Percentiles rank a stretch among this genome's conserved stretches.
phyloP scores from a whole-genome alignment of 2,113 vertebrate species.

The Gallinago jamesoni region DNA sequence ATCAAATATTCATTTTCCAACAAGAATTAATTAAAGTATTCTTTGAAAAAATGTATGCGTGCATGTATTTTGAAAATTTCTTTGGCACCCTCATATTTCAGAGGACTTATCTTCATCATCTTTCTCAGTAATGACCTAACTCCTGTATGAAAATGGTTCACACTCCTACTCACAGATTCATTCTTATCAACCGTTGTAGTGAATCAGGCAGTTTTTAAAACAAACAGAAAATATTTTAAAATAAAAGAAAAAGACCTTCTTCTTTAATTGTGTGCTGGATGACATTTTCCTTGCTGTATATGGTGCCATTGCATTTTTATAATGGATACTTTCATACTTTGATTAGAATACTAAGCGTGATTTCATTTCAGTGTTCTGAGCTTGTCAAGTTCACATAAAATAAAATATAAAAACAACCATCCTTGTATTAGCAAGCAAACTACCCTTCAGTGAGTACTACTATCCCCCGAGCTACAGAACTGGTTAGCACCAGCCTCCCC shows the following conservation, averaged over 20 bases:
- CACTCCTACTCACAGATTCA: slow-evolving; percentile 60
- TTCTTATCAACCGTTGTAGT: slow-evolving; percentile 64
- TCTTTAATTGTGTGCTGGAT: slow-evolving; percentile 70
- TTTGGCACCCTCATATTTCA: slow-evolving; percentile 60
- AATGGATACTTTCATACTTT: slow-evolving; percentile 78
- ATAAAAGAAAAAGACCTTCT: slow-evolving; percentile 40
- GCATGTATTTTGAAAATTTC: slow-evolving; percentile 68
- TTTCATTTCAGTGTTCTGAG: slow-evolving; percentile 81
- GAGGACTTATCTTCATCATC: slow-evolving; percentile 59
- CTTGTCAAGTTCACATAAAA: slow-evolving; percentile 86
- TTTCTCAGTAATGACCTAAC: slow-evolving; percentile 65
- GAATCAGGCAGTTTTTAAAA: slow-evolving; percentile 70
- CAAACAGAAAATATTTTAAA: slow-evolving; percentile 60
- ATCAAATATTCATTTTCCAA: slow-evolving; percentile 30
- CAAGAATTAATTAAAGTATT: slow-evolving; percentile 68
- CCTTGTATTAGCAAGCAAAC: slow-evolving; percentile 86
- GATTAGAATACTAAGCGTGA: slow-evolving; percentile 83
- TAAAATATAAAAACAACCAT: slow-evolving; percentile 87
- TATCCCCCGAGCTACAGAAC: slow-evolving; percentile 85
- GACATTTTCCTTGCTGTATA: slow-evolving; percentile 69
- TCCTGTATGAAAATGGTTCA: slow-evolving; percentile 66
- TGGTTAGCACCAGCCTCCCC: slow-evolving; percentile 86
- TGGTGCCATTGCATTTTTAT: slow-evolving; percentile 72
- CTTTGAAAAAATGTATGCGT: slow-evolving; percentile 54
- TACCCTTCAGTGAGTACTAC: slow-evolving; percentile 82